phyloP scores from a whole-genome alignment of 2,113 vertebrate species.

The Acanthisitta chloris region DNA sequence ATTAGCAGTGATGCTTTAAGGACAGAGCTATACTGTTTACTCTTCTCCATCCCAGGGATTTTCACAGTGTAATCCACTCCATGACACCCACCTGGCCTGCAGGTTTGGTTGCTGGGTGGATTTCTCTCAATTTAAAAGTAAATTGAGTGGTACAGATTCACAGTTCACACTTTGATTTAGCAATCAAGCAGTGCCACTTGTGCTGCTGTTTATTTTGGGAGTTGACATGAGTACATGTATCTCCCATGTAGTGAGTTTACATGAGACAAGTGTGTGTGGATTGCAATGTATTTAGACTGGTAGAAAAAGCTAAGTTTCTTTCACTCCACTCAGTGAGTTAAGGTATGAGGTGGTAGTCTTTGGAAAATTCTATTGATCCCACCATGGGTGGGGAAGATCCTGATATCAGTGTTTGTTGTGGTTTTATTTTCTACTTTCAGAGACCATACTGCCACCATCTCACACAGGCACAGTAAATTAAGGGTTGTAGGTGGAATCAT shows the following conservation, averaged over 20 bases:
- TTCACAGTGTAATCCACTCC: background rate
- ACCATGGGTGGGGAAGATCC: background rate
- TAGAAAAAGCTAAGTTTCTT: background rate
- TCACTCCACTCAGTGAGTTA: background rate
- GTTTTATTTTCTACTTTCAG: background rate
- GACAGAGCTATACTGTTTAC: background rate
- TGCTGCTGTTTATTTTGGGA: background rate
- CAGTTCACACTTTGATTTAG: background rate
- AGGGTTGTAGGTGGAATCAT: background rate
- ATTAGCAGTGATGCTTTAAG: background rate
- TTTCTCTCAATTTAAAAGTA: background rate
- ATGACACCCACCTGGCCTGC: fast-evolving
- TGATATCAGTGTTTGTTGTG: background rate
- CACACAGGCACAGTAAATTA: background rate
- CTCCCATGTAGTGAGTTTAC: background rate
- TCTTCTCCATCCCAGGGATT: background rate
- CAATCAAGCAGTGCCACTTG: background rate
- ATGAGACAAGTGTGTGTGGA: background rate
- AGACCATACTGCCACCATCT: background rate
- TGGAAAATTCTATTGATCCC: background rate
- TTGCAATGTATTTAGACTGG: background rate
- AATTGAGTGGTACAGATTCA: background rate
- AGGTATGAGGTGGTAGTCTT: background rate
- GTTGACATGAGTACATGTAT: background rate
- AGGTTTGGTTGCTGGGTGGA: background rate